Percentiles rank a stretch among this genome's conserved stretches.
Conservation (phyloP, 2,113 vertebrate species). For the Ranitomeya variabilis region DNA sequence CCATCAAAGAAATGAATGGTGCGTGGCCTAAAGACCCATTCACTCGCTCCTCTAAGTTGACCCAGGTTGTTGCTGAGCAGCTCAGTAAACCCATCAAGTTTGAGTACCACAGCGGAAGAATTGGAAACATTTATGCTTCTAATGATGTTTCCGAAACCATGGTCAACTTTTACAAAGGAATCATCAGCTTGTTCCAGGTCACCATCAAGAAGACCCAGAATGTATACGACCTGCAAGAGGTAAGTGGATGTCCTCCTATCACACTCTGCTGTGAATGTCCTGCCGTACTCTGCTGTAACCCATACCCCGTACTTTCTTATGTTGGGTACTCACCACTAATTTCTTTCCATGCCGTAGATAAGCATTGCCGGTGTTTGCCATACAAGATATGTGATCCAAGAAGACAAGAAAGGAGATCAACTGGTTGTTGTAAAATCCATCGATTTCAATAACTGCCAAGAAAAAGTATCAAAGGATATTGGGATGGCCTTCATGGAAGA, state of each 20-base stretch:
- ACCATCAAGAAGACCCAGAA: constrained; percentile 79
- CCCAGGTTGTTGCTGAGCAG: constrained; percentile 64
- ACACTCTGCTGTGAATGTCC: background rate
- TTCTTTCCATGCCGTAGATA: constrained; percentile 65
- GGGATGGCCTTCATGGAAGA: constrained; percentile 75
- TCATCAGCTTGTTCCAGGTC: constrained; percentile 74
- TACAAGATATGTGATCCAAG: constrained; percentile 76
- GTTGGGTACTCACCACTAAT: background rate
- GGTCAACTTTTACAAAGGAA: constrained; percentile 77
- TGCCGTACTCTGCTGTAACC: background rate
- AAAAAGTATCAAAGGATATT: constrained; percentile 71
- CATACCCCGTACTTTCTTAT: background rate
- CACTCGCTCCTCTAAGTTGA: constrained; percentile 69
- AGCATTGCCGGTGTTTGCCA: constrained; percentile 84
- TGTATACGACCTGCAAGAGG: constrained; percentile 80
- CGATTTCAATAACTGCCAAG: constrained; percentile 78
- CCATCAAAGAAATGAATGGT: constrained; percentile 73
- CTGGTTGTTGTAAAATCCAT: constrained; percentile 74
- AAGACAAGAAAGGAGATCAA: constrained; percentile 70
- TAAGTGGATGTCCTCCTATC: constrained; percentile 52
- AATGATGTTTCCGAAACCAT: constrained; percentile 65
- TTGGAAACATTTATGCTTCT: constrained; percentile 73
- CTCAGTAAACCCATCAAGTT: constrained; percentile 72
- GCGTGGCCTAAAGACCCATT: constrained; percentile 73
- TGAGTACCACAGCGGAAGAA: constrained; percentile 73